Evolutionary conservation across 1,140 invertebrate species (phyloP), one percentile per base, ranked within the genome.

Genomic region (Hydropsyche tenuis): DNA sequence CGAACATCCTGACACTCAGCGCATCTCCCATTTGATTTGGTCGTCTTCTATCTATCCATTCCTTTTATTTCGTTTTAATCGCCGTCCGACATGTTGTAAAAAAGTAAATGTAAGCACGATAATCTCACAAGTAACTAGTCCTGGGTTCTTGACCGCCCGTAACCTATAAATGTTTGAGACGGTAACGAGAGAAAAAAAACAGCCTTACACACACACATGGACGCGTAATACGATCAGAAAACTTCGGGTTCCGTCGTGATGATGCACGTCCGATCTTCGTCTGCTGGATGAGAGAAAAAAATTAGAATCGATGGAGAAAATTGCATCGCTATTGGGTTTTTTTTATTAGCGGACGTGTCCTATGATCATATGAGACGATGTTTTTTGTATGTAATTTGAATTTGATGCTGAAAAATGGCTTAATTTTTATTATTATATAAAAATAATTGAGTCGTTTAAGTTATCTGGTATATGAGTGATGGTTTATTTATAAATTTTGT

Each of bases 121-220:
- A 66, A 66, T 66, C 64, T 30, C 20, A 66, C 64, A 66, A 66
- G 64, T 66, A 66, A 66, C 73, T 74, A 74, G 73, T 71, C 73
- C 9, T 69, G 69, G 73, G 73, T 71, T 74, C 73, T 74, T 74
- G 73, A 74, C 73, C 73, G 73, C 73, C 69, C 73, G 69, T 74
- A 74, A 74, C 73, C 73, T 70, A 74, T 74, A 74, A 74, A 74
- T 53, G 69, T 71, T 74, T 70, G 68, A 74, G 68, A 71, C 68
- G 64, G 62, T 65, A 70, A 74, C 48, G 48, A 53, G 20, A 53
- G 20, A 53, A 53, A 37, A 37, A 73, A 73, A 73, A 65, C 72
- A 37, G 64, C 30, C 30, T 37, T 37, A 53, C 48, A 53, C 16
- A 53, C 16, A 53, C 48, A 16, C 48, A 53, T 20, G 18, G 14